These are phyloP conservation scores for Heliothis peltigera DNA, from an alignment of 2,888 invertebrate species.

Conservation along the genomic window DNA sequence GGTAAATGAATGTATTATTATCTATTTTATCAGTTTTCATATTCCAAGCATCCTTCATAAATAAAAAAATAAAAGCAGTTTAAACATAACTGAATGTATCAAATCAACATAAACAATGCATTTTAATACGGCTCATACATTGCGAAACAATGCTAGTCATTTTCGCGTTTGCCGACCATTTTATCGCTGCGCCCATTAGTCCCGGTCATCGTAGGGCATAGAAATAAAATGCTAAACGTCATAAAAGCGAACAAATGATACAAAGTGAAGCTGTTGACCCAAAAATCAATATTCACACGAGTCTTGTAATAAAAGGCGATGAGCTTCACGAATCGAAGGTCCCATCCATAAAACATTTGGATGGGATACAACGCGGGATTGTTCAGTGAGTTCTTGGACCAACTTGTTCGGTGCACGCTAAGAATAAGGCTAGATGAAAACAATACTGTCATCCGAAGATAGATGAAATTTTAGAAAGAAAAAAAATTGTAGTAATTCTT, in stretches of 20 bases:
- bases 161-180: constrained; percentile 61
- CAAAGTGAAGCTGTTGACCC: constrained; percentile 84
- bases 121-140: constrained; percentile 61
- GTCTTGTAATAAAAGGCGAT: constrained; percentile 82
- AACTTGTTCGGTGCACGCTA: constrained; percentile 29
- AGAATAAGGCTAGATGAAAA: no score
- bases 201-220: constrained; percentile 67
- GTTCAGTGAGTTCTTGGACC: constrained; percentile 37
- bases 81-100: constrained; percentile 47
- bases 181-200: constrained; percentile 69
- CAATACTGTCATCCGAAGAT: no score
- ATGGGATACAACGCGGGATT: constrained; percentile 67
- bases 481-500: no score
- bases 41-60: constrained; percentile 3
- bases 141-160: constrained; percentile 54
- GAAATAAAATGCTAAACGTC: constrained; percentile 71
- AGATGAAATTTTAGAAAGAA: no score
- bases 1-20: no score
- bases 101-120: constrained; percentile 56
- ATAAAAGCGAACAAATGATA: constrained; percentile 72
- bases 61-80: constrained; percentile 54
- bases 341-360: constrained; percentile 83
- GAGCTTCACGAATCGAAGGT: constrained; percentile 85
- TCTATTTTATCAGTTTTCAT: no score
- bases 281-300: constrained; percentile 88